These are phyloP conservation scores for Pheosia tremula DNA, from an alignment of 2,888 invertebrate genomes.

Conservation along the genomic window DNA sequence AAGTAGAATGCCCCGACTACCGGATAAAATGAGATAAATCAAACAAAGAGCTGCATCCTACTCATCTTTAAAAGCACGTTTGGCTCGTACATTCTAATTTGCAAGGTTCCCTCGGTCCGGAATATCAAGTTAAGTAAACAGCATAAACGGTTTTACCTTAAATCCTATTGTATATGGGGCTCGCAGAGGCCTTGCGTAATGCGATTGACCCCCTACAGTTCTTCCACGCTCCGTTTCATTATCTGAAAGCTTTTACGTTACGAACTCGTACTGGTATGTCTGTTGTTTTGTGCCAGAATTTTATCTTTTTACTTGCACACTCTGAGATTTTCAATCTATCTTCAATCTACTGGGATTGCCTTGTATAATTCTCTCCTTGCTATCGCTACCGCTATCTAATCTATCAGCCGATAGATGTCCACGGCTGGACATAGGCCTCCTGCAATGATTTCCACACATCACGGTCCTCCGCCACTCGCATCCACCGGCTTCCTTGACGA, in stretches of 20 bases:
- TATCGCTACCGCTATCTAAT: no score
- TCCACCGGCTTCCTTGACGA: no score
- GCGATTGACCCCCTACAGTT: constrained; percentile 25
- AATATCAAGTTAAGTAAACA: constrained; percentile 12
- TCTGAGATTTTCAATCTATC: no score
- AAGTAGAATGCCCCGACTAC: no score
- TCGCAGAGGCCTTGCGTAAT: constrained; percentile 22
- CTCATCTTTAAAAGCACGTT: constrained; percentile 2
- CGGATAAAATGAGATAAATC: no score
- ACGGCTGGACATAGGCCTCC: no score
- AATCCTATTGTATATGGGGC: constrained; percentile 18
- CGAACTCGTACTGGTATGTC: background rate
- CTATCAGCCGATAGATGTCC: no score
- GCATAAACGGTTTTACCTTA: constrained; percentile 20
- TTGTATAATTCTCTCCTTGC: no score
- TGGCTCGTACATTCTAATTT: constrained; percentile 4
- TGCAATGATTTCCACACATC: no score
- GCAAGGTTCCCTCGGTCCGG: background rate
- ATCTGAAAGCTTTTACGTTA: constrained; percentile 17
- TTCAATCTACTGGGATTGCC: no score
- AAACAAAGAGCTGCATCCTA: no score
- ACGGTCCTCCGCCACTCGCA: no score
- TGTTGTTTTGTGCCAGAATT: constrained; percentile 1
- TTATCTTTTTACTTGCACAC: background rate
- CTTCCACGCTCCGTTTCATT: constrained; percentile 24